A percentile compares a stretch with the other conserved stretches of the same genome.
phyloP scores from a whole-genome alignment of 2,888 invertebrate species.

The Drepanosiphum platanoidis region DNA sequence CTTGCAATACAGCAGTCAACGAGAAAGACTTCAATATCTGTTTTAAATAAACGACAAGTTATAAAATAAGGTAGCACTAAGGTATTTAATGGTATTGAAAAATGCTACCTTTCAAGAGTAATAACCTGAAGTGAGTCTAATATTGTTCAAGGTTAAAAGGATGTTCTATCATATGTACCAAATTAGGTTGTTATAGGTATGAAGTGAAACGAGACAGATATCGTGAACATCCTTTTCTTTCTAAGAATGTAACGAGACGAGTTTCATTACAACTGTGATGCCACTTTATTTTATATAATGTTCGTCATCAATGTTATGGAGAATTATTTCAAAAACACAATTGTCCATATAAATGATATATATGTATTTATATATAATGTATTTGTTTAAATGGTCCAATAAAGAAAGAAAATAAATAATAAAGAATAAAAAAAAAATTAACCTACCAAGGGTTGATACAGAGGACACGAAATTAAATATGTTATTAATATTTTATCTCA shows the following conservation, averaged over 20 bases:
- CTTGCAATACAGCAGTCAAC: not conserved
- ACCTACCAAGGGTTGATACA: too few relatives aligned
- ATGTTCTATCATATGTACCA: constrained; percentile 36
- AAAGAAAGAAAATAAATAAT: too few relatives aligned
- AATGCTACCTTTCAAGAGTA: constrained; percentile 50
- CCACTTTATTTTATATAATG: constrained; percentile 23
- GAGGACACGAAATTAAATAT: too few relatives aligned
- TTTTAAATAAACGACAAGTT: not conserved
- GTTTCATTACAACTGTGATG: constrained; percentile 54
- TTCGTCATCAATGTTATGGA: constrained; percentile 22
- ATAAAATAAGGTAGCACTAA: constrained; percentile 23
- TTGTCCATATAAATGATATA: not conserved
- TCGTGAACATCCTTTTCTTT: constrained; percentile 31
- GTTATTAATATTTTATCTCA: too few relatives aligned
- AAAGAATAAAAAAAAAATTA: too few relatives aligned
- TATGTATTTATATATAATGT: too few relatives aligned
- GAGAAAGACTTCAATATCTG: not conserved
- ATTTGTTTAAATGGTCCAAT: too few relatives aligned
- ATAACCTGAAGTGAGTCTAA: constrained; percentile 62
- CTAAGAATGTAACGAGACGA: constrained; percentile 55
- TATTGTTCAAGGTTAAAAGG: constrained; percentile 61
- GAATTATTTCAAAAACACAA: not conserved
- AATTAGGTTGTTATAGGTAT: constrained; percentile 46
- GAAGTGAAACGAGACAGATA: constrained; percentile 35
- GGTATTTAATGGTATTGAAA: constrained; percentile 39